phyloP scores from a whole-genome alignment of 2,797 vertebrate genomes.

The Cuniculus paca region DNA sequence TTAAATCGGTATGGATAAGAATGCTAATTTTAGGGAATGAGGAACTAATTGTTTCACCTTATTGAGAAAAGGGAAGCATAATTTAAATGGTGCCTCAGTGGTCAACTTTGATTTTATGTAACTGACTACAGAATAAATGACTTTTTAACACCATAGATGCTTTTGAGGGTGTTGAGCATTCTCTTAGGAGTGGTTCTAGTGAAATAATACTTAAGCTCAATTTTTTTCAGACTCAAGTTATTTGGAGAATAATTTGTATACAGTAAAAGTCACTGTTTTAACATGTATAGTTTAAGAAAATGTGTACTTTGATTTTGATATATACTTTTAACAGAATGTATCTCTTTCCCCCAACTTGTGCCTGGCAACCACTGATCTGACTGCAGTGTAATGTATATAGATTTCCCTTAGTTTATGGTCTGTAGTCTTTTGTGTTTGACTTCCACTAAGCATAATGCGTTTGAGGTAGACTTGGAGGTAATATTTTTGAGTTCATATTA shows the following conservation, averaged over 20 bases:
- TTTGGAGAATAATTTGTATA: background rate
- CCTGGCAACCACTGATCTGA: background rate
- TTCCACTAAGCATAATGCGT: background rate
- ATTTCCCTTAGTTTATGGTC: fast-evolving
- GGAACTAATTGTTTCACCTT: background rate
- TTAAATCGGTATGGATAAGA: background rate
- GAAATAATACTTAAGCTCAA: background rate
- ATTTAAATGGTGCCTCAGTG: background rate
- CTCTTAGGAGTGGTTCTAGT: slow-evolving; percentile 18
- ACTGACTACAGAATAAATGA: background rate
- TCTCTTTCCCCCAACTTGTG: background rate
- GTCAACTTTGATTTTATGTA: slow-evolving; percentile 51
- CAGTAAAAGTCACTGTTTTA: background rate
- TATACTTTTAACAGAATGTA: background rate
- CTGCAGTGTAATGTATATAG: background rate
- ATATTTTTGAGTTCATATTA: background rate
- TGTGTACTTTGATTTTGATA: background rate
- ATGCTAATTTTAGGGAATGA: slow-evolving; percentile 56
- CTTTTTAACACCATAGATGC: background rate
- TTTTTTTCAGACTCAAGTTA: background rate
- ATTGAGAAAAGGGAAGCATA: background rate
- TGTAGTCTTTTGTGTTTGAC: background rate
- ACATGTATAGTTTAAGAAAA: background rate
- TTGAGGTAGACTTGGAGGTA: too few species aligned
- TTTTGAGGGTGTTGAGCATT: background rate